A percentile compares a stretch with the other conserved stretches of the same genome.
These are phyloP conservation scores for Rhegmatorhina hoffmannsi DNA, from an alignment of 2,113 vertebrate genomes.

Conservation along the genomic window DNA sequence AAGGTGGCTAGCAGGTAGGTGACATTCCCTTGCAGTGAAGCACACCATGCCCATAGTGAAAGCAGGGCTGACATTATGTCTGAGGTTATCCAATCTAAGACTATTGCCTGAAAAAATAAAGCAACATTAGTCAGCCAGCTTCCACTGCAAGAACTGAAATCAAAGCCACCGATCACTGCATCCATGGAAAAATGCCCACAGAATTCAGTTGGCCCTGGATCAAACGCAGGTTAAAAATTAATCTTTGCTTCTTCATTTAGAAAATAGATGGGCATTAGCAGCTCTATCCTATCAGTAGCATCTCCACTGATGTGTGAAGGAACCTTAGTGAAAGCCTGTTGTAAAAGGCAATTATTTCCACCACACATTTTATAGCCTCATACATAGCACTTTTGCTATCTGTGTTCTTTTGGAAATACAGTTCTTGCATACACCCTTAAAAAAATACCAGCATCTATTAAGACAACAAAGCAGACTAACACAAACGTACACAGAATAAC, in stretches of 20 bases:
- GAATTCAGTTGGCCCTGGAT: background rate
- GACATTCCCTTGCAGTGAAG: background rate
- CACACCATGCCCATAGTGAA: background rate
- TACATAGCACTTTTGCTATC: background rate
- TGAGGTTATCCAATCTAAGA: background rate
- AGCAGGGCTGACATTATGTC: background rate
- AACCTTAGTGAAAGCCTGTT: background rate
- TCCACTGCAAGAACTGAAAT: background rate
- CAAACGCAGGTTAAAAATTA: background rate
- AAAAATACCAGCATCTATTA: conserved; percentile 11
- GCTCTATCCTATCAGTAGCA: background rate
- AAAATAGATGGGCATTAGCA: background rate
- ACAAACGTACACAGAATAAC: background rate
- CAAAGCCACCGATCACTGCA: background rate
- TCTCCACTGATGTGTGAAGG: background rate
- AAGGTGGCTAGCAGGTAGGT: background rate
- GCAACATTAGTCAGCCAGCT: background rate
- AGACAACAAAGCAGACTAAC: conserved; percentile 26
- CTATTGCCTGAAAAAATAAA: background rate
- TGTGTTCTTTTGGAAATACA: background rate
- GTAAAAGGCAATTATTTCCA: background rate
- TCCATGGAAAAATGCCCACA: fast-evolving
- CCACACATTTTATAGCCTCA: background rate
- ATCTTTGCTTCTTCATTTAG: background rate
- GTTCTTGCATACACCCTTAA: background rate